phyloP scores from a whole-genome alignment of 2,888 invertebrate genomes.

The Gisinianus flammeolus region DNA sequence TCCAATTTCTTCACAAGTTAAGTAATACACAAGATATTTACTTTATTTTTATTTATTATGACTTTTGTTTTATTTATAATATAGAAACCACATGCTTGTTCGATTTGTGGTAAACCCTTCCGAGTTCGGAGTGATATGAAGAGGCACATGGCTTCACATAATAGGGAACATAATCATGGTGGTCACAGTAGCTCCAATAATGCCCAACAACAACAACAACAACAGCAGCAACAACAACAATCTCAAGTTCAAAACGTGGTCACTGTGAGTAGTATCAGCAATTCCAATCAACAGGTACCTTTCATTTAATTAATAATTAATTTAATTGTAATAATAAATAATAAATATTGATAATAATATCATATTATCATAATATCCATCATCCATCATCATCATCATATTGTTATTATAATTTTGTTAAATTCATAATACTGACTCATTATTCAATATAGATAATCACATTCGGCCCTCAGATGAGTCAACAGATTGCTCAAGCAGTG shows the following conservation, averaged over 20 bases:
- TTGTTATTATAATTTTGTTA: background rate
- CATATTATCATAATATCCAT: too few relatives aligned
- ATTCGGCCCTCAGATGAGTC: constrained; percentile 37
- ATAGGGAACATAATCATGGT: constrained; percentile 54
- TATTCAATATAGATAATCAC: constrained; percentile 37
- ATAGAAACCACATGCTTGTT: constrained; percentile 59
- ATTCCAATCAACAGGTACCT: constrained; percentile 7
- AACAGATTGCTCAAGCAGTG: constrained; percentile 43
- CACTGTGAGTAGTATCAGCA: constrained; percentile 15
- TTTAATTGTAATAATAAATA: background rate
- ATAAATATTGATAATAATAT: too few relatives aligned
- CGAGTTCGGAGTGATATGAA: constrained; percentile 83
- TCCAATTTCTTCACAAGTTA: too few relatives aligned
- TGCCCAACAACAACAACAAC: background rate
- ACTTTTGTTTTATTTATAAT: constrained; percentile 70
- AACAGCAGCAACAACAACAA: background rate
- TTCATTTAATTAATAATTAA: background rate
- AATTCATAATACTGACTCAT: background rate
- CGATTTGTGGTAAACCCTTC: constrained; percentile 79
- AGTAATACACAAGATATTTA: too few relatives aligned
- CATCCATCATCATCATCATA: too few relatives aligned
- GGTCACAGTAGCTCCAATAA: background rate
- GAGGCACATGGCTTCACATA: constrained; percentile 77
- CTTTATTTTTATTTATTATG: too few relatives aligned
- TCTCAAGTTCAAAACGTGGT: constrained; percentile 8